Evolutionary conservation across 1,140 invertebrate genomes (phyloP).

Genomic region (Lethrus apterus): DNA sequence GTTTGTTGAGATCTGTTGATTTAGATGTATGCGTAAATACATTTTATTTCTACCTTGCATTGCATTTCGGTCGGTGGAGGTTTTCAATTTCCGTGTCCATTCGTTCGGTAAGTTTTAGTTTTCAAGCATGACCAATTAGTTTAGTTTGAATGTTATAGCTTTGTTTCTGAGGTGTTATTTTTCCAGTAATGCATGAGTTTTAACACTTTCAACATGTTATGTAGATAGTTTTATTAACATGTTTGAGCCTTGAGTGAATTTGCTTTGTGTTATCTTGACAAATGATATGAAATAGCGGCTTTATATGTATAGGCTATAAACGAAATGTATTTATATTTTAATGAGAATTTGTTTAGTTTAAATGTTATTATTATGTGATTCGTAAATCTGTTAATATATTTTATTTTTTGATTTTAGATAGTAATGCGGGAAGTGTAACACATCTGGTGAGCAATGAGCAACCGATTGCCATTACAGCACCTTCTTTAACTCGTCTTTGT

Average conservation of each 20-base stretch:
- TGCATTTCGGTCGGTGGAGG: slow-evolving; percentile 30
- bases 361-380: background rate
- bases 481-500: slow-evolving; percentile 40
- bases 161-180: too few relatives aligned
- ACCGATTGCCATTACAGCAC: slow-evolving; percentile 49
- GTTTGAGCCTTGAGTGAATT: too few relatives aligned
- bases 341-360: background rate
- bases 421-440: slow-evolving; percentile 56
- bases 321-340: too few relatives aligned
- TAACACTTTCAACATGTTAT: too few relatives aligned
- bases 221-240: too few relatives aligned
- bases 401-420: slow-evolving; percentile 44
- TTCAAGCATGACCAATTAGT: too few relatives aligned
- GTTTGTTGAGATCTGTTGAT: too few relatives aligned
- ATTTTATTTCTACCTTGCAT: slow-evolving; percentile 27
- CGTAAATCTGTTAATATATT: background rate
- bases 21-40: slow-evolving; percentile 8
- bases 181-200: too few relatives aligned
- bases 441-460: slow-evolving; percentile 56
- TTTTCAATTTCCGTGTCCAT: slow-evolving; percentile 21
- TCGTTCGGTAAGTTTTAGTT: slow-evolving; percentile 27
- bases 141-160: too few relatives aligned
- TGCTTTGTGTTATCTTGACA: too few relatives aligned
- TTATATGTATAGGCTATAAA: too few relatives aligned
- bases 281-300: too few relatives aligned